Evolutionary conservation across 1,140 invertebrate genomes (phyloP).

Genomic region (Cryptotermes secundus): DNA sequence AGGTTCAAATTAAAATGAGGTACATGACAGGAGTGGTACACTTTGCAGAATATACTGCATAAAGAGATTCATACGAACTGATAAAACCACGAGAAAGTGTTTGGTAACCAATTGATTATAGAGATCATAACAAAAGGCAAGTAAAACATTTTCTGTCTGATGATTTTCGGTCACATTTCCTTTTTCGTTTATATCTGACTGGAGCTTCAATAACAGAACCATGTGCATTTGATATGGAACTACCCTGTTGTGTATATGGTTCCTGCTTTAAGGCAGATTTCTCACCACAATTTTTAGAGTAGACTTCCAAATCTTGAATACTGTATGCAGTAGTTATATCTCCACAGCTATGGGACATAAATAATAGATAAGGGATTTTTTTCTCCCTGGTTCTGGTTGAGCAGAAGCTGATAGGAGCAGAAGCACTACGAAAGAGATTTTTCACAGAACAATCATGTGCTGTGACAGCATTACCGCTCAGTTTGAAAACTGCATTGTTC

Average conservation of each 20-base stretch:
- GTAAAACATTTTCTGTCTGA: neutral
- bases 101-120: neutral
- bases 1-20: neutral
- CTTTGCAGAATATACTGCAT: neutral
- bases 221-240: neutral
- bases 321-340: neutral
- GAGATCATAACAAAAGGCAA: neutral
- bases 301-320: neutral
- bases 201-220: neutral
- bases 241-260: neutral
- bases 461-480: neutral
- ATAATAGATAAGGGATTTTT: neutral
- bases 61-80: neutral
- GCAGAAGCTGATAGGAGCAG: neutral
- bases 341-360: neutral
- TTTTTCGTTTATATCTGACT: neutral
- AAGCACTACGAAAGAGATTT: neutral
- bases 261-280: neutral
- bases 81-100: neutral
- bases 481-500: neutral
- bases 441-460: neutral
- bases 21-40: neutral
- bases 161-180: neutral
- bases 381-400: neutral
- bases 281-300: neutral